Base-by-base conservation (phyloP, 2,888 invertebrate species). In the Apodemia zela region DNA sequence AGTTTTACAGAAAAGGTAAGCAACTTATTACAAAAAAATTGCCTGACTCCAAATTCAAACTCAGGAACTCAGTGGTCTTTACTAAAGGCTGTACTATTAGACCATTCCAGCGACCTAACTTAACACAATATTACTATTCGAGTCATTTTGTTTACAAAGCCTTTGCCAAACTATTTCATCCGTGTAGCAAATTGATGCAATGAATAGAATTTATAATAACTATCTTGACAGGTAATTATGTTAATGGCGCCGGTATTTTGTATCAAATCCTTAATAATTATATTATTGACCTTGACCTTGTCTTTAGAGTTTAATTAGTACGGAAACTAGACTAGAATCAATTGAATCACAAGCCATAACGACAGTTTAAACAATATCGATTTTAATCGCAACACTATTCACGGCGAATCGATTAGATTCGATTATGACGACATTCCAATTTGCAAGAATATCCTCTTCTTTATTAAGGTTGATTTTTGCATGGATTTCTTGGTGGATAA, bases 371-470 rank as follows among this genome's bases (percentile, higher is more conserved):
- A 87, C 85, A 81, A 82, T 81, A 73, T 72, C 72, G 59, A 60
- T 71, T 42, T 42, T 42, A 63, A 73, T 79, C 75, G 80, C 85
- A 84, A 85, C 79, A 78, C 80, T 75, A 78, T 80, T 81, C 78
- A 75, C n/a, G 21, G 21, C 82, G 80, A 78, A 91, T 89, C 84
- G 82, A 90, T 91, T 89, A 78, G 89, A 81, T 75, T 76, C 89
- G 82, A 81, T 73, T 76, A 74, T 69, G 75, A 71, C 72, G 70
- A 71, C 81, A 72, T 79, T 79, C 79, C 72, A 74, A 75, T 81
- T 79, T 75, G 75, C 74, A 80, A 79, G 33, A 63, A 59, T 65
- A 66, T 63, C 63, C 18, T 66, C 64, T 35, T 45, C 61, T 21
- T 59, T 63, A 59, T 17, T 61, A 61, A 51, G 61, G 54, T 61